phyloP scores from a whole-genome alignment of 2,888 invertebrate genomes.

The Eremobia ochroleuca region DNA sequence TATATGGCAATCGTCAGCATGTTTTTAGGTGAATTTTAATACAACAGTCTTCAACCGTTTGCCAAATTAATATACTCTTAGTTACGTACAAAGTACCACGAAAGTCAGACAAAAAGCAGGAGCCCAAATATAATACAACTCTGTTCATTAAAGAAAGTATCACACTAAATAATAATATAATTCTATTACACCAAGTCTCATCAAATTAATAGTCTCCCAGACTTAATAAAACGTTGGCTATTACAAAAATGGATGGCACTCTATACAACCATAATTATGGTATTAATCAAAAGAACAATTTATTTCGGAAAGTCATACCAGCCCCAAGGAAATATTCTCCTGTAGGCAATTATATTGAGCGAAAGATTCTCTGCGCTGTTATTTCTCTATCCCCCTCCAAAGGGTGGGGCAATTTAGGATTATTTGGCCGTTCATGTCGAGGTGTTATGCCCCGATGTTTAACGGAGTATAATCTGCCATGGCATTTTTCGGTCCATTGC shows the following conservation, averaged over 20 bases:
- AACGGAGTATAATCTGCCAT: constrained; percentile 71
- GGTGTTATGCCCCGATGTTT: constrained; percentile 68
- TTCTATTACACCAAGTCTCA: constrained; percentile 44
- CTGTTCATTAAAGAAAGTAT: constrained; percentile 11
- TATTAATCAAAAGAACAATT: constrained; percentile 63
- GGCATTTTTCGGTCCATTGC: constrained; percentile 73
- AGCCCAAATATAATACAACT: neutral
- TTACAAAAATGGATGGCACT: constrained; percentile 56
- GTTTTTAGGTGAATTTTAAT: constrained; percentile 11
- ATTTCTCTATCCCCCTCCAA: constrained; percentile 49
- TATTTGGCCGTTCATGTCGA: constrained; percentile 43
- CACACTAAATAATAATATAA: constrained; percentile 31
- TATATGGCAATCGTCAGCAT: neutral
- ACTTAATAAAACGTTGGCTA: constrained; percentile 58
- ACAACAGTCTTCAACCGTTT: too few relatives aligned
- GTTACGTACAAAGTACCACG: neutral
- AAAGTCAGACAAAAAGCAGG: constrained; percentile 7
- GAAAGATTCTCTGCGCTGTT: constrained; percentile 56
- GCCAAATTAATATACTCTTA: constrained; percentile 15
- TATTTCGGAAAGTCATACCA: constrained; percentile 59
- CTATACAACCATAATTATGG: constrained; percentile 57
- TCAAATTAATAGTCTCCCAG: constrained; percentile 49
- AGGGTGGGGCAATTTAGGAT: constrained; percentile 45
- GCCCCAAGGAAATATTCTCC: constrained; percentile 49
- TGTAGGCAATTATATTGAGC: constrained; percentile 60